Evolutionary conservation across 2,888 invertebrate species (phyloP), one percentile per base, ranked within the genome.

Genomic region (Galerucella nymphaeae): DNA sequence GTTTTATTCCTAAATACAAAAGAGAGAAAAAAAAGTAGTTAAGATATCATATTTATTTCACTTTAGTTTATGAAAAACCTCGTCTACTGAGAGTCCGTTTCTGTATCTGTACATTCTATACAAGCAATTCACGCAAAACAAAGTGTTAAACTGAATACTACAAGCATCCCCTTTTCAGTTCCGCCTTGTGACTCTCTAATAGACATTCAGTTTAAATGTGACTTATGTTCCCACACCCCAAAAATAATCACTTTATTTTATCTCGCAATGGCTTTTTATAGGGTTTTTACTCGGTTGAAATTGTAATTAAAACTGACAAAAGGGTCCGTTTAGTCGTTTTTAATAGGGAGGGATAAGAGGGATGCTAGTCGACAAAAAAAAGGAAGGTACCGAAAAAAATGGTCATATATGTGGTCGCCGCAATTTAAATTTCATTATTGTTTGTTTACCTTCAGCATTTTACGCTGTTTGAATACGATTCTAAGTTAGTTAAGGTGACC

Each of bases 151-250:
- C 75, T 75, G 72, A 79, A 77, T 76, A 71, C 69, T 71, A 55
- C 66, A 45, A 66, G 59, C 69, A 75, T 77, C 75, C 79, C 77
- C 70, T 71, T 75, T 77, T 41, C 66, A 59, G 80, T 80, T 76
- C 75, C 78, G 80, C 74, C 73, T 74, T 78, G 77, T 78, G 72
- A 78, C 72, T 76, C 75, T 76, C 80, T 77, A 80, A 79, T 76
- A 78, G 77, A 77, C 75, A 75, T 42, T 16, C 74, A 69, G 77
- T 75, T 77, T 72, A 74, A 73, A 77, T 72, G 77, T 75, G 77
- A 75, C 74, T 75, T 77, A 75, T 77, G 77, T 77, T 77, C 74
- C 77, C 75, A 74, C 77, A 75, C 77, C 77, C 77, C 72, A 42
- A 67, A 64, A 64, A 72, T 75, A 77, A 77, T 77, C 77, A 67